phyloP scores from a whole-genome alignment of 2,888 invertebrate genomes.

The Synergus umbraculus region DNA sequence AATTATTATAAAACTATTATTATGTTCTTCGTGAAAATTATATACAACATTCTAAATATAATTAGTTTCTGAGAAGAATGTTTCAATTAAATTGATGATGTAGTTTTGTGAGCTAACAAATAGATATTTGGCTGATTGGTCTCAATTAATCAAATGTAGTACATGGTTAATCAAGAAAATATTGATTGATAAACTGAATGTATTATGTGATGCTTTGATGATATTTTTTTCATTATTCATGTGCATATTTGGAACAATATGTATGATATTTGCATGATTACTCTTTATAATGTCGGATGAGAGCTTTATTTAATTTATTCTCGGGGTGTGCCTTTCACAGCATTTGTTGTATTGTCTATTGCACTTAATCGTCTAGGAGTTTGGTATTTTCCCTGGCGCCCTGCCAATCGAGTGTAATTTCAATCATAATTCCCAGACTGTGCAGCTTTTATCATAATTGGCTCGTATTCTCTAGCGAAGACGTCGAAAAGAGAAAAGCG shows the following conservation, averaged over 20 bases:
- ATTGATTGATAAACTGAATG: background rate
- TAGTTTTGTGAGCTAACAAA: background rate
- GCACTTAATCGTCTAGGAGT: slow-evolving; percentile 9
- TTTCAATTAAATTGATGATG: background rate
- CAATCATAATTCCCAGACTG: slow-evolving; percentile 22
- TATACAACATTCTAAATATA: background rate
- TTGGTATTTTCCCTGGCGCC: background rate
- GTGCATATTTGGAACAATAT: background rate
- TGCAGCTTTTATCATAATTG: slow-evolving; percentile 22
- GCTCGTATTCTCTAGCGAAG: background rate
- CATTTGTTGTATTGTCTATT: background rate
- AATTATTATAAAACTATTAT: background rate
- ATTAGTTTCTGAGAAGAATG: background rate
- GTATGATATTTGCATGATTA: background rate
- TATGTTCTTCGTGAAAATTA: background rate
- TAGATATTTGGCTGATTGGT: slow-evolving; percentile 29
- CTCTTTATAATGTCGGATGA: background rate
- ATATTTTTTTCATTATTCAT: background rate
- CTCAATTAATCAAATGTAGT: slow-evolving; percentile 30
- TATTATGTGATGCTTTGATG: slow-evolving; percentile 4
- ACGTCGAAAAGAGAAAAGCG: background rate
- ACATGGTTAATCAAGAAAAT: slow-evolving; percentile 18
- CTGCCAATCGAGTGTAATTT: slow-evolving; percentile 37
- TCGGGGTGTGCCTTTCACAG: background rate
- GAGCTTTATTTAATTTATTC: slow-evolving; percentile 16